Percentiles rank a stretch among this genome's conserved stretches.
These are phyloP conservation scores for Lithophane socia DNA, from an alignment of 2,888 invertebrate species.

Conservation along the genomic window DNA sequence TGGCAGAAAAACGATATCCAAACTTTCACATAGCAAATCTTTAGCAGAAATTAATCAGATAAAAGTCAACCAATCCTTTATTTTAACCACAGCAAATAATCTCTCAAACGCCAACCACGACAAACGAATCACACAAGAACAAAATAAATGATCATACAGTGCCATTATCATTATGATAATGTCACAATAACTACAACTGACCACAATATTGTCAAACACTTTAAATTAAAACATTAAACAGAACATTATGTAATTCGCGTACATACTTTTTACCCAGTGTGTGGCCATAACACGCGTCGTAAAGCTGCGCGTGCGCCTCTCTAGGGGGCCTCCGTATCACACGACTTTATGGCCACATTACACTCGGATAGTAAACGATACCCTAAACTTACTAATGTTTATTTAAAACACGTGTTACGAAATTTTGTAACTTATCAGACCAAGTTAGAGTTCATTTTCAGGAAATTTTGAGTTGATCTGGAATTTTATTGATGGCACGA, in stretches of 20 bases:
- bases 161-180: slow-evolving; percentile 26
- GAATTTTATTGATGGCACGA: slow-evolving; percentile 51
- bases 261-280: slow-evolving; percentile 33
- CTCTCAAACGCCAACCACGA: slow-evolving; percentile 27
- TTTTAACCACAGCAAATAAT: background rate
- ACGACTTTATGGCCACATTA: slow-evolving; percentile 77
- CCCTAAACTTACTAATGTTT: slow-evolving; percentile 61
- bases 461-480: slow-evolving; percentile 9
- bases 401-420: slow-evolving; percentile 8
- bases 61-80: slow-evolving; percentile 11
- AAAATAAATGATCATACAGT: slow-evolving; percentile 14
- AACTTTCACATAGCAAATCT: background rate
- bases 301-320: slow-evolving; percentile 70
- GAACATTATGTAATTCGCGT: slow-evolving; percentile 36
- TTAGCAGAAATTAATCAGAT: slow-evolving; percentile 2
- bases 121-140: slow-evolving; percentile 14
- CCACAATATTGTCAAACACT: slow-evolving; percentile 16
- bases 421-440: slow-evolving; percentile 25
- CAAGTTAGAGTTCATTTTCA: background rate
- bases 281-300: slow-evolving; percentile 60
- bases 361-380: slow-evolving; percentile 72
- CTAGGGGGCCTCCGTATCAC: slow-evolving; percentile 76
- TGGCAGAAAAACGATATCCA: background rate
- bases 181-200: slow-evolving; percentile 11
- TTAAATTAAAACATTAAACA: slow-evolving; percentile 48